These are phyloP conservation scores for Clamator glandarius DNA, from an alignment of 2,797 vertebrate species.

Conservation along the genomic window DNA sequence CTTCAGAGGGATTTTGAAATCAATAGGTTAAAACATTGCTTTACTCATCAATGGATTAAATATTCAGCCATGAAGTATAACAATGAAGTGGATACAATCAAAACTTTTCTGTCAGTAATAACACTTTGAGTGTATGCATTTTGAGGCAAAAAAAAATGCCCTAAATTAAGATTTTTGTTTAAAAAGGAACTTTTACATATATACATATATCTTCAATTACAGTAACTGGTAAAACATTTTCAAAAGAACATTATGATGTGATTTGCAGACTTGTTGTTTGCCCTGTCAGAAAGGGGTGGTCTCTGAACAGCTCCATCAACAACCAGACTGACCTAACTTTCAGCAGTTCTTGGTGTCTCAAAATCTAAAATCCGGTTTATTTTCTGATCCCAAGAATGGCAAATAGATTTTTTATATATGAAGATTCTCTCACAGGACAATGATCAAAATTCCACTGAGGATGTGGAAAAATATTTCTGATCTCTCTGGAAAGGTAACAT, in stretches of 20 bases:
- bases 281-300: background rate
- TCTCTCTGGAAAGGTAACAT: background rate
- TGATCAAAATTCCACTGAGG: background rate
- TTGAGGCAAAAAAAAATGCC: background rate
- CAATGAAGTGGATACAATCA: background rate
- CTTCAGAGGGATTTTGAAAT: background rate
- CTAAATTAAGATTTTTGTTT: background rate
- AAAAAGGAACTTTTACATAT: background rate
- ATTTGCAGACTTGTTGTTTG: background rate
- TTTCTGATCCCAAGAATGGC: background rate
- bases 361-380: background rate
- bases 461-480: background rate
- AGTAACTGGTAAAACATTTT: background rate
- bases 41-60: background rate
- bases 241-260: background rate
- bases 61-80: background rate
- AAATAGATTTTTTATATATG: background rate
- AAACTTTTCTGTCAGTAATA: background rate
- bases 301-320: background rate
- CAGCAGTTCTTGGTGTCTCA: too few relatives aligned
- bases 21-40: background rate
- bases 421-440: background rate
- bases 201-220: background rate
- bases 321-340: background rate
- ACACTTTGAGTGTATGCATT: background rate